Evolutionary conservation across 2,797 vertebrate species (phyloP).

Genomic region (Notamacropus eugenii): DNA sequence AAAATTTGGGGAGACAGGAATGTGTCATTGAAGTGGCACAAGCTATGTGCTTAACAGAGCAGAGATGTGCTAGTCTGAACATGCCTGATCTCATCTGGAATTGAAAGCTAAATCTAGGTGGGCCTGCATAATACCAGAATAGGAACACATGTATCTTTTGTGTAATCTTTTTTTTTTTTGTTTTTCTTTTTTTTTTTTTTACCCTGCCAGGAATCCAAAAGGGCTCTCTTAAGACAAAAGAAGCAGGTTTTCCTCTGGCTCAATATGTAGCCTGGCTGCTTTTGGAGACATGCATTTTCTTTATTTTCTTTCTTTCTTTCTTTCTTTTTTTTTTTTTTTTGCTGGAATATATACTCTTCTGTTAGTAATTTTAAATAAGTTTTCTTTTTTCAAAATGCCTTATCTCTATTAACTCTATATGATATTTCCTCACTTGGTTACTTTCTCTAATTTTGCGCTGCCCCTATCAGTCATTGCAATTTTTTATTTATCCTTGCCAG

Average conservation of each 20-base stretch:
- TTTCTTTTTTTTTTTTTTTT: constrained; percentile 63
- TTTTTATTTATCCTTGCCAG: constrained; percentile 73
- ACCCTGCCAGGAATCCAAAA: constrained; percentile 74
- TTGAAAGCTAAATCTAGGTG: constrained; percentile 84
- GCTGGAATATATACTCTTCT: constrained; percentile 56
- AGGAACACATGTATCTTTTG: constrained; percentile 85
- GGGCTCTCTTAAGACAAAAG: constrained; percentile 81
- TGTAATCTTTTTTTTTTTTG: constrained; percentile 74
- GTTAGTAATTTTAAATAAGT: constrained; percentile 60
- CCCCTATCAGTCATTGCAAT: constrained; percentile 66
- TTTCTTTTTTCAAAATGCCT: constrained; percentile 66
- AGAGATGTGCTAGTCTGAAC: constrained; percentile 80
- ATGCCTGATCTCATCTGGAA: constrained; percentile 84
- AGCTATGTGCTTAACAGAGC: constrained; percentile 69
- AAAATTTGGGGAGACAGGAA: constrained; percentile 70
- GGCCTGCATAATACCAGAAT: constrained; percentile 81
- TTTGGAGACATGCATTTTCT: constrained; percentile 79
- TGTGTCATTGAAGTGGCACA: constrained; percentile 71
- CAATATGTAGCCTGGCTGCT: constrained; percentile 78
- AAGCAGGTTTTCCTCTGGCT: constrained; percentile 78
- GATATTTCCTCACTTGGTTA: constrained; percentile 68
- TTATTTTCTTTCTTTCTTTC: constrained; percentile 57
- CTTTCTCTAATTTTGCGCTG: constrained; percentile 64
- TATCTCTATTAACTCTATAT: constrained; percentile 59
- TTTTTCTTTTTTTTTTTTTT: constrained; percentile 45